Evolutionary conservation across 1,140 invertebrate genomes (phyloP).

Genomic region (Melipona quadrifasciata): DNA sequence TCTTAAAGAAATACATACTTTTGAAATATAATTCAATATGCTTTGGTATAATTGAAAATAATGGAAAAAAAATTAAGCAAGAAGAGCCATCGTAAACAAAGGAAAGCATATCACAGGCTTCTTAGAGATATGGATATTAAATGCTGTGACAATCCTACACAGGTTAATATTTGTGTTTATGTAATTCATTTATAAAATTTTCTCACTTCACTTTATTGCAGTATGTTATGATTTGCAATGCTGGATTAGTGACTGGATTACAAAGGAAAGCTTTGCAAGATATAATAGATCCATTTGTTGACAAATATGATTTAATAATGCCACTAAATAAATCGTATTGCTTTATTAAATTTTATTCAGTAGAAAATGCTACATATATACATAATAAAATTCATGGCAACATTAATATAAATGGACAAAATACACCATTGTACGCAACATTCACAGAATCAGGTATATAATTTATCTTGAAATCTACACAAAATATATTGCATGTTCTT

Average conservation of each 20-base stretch:
- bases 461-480: neutral
- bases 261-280: slow-evolving; percentile 84
- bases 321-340: slow-evolving; percentile 88
- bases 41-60: neutral
- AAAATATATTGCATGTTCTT: neutral
- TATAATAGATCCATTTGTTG: slow-evolving; percentile 81
- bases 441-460: slow-evolving; percentile 83
- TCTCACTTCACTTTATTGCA: slow-evolving; percentile 68
- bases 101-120: slow-evolving; percentile 78
- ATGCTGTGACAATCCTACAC: slow-evolving; percentile 74
- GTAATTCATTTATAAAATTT: slow-evolving; percentile 49
- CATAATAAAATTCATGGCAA: slow-evolving; percentile 83
- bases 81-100: slow-evolving; percentile 79
- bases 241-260: slow-evolving; percentile 88
- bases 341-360: slow-evolving; percentile 84
- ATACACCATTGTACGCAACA: slow-evolving; percentile 85
- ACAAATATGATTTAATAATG: slow-evolving; percentile 84
- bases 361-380: slow-evolving; percentile 81
- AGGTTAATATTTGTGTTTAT: slow-evolving; percentile 68
- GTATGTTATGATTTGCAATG: slow-evolving; percentile 87
- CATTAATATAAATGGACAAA: slow-evolving; percentile 81
- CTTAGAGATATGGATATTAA: slow-evolving; percentile 79
- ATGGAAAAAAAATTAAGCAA: slow-evolving; percentile 54
- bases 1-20: neutral
- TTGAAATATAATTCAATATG: neutral